Percentiles rank a stretch among this genome's conserved stretches.
phyloP scores from a whole-genome alignment of 2,113 vertebrate genomes.

The Pelvicachromis taeniatus region DNA sequence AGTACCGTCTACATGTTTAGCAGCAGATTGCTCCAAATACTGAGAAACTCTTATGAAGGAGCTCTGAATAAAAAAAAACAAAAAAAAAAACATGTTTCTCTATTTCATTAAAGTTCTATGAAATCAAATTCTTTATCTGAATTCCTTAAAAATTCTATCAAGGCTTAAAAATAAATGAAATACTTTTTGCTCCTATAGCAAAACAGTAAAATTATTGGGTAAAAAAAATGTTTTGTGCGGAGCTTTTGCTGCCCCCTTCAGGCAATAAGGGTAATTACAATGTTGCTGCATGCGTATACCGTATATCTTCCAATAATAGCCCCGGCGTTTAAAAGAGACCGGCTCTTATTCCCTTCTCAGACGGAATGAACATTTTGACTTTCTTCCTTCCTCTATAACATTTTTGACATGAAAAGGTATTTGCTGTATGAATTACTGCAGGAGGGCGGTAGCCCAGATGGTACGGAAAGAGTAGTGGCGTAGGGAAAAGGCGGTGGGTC shows the following conservation, averaged over 20 bases:
- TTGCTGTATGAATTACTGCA: too few species aligned
- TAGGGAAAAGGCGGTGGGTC: too few species aligned
- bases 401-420: too few species aligned
- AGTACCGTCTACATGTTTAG: neutral
- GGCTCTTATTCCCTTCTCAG: too few species aligned
- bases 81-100: too few species aligned
- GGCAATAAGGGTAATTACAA: neutral
- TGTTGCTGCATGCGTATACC: accelerated
- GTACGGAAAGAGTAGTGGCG: too few species aligned
- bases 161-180: neutral
- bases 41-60: neutral
- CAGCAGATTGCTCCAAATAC: neutral
- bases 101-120: too few species aligned
- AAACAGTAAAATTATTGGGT: neutral
- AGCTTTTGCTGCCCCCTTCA: neutral
- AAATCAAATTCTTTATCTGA: neutral
- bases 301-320: too few species aligned
- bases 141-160: neutral
- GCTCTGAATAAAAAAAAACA: neutral
- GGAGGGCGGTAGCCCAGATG: too few species aligned
- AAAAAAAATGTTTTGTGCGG: neutral
- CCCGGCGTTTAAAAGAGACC: too few species aligned
- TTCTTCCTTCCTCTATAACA: too few species aligned
- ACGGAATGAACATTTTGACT: too few species aligned
- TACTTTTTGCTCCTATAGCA: neutral